Percentiles rank a stretch among this genome's conserved stretches.
These are phyloP conservation scores for Elmis aenea DNA, from an alignment of 2,888 invertebrate species.

Conservation along the genomic window DNA sequence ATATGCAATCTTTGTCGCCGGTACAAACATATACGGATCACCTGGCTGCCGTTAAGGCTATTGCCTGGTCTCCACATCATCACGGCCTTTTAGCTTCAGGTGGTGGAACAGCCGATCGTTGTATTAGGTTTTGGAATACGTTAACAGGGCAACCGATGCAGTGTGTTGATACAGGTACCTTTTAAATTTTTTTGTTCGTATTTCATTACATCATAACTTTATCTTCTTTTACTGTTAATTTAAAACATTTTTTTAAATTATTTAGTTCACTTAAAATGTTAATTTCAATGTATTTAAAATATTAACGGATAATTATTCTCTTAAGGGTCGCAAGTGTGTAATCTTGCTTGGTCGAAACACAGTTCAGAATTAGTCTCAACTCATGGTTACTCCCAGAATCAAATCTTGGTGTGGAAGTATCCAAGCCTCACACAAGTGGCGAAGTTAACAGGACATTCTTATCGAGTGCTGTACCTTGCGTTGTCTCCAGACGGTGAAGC, in stretches of 20 bases:
- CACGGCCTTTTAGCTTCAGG: constrained; percentile 94
- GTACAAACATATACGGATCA: constrained; percentile 96
- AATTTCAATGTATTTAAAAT: too few species aligned
- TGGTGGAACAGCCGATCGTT: constrained; percentile 98
- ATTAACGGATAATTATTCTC: too few species aligned
- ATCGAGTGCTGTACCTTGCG: constrained; percentile 91
- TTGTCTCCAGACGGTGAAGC: constrained; percentile 98
- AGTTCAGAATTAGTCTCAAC: constrained; percentile 96
- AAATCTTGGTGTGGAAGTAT: constrained; percentile 98
- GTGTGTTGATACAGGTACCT: constrained; percentile 90
- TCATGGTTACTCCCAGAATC: constrained; percentile 98
- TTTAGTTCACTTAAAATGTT: too few species aligned
- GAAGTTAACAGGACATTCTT: constrained; percentile 94
- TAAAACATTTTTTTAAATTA: too few species aligned
- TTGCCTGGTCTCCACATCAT: constrained; percentile 99
- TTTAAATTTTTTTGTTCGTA: too few species aligned
- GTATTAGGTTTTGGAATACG: constrained; percentile 98
- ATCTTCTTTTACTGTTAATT: too few species aligned
- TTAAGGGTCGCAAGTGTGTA: constrained; percentile 94
- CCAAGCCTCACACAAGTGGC: constrained; percentile 95
- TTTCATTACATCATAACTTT: too few species aligned
- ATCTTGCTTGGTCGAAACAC: constrained; percentile 98
- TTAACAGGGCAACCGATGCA: constrained; percentile 97
- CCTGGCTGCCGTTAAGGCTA: constrained; percentile 95
- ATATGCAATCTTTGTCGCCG: constrained; percentile 76